phyloP scores from a whole-genome alignment of 2,797 vertebrate species.

The Menidia menidia region DNA sequence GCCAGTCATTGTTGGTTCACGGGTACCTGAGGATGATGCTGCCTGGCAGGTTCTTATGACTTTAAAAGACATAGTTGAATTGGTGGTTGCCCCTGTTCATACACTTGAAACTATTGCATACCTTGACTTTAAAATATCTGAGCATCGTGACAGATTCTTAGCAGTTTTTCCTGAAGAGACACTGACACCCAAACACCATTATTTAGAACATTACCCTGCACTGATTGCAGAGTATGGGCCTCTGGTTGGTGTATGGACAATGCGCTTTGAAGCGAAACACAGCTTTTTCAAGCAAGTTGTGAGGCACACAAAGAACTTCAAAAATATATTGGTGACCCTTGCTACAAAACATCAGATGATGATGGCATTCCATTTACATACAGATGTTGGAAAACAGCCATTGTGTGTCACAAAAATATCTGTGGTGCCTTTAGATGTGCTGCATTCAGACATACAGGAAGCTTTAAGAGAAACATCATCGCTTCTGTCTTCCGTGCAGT shows the following conservation, averaged over 20 bases:
- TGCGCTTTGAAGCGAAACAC: neutral
- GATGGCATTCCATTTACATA: no score
- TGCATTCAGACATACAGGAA: no score
- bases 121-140: neutral
- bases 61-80: neutral
- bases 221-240: neutral
- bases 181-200: no score
- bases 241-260: neutral
- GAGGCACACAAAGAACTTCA: no score
- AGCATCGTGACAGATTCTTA: neutral
- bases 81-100: neutral
- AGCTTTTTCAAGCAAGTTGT: neutral
- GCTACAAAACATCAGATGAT: no score
- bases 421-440: no score
- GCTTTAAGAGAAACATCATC: no score
- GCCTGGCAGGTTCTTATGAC: neutral
- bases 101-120: neutral
- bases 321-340: no score
- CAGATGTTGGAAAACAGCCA: no score
- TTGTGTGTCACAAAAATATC: no score
- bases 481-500: no score
- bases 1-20: neutral
- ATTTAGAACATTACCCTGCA: neutral
- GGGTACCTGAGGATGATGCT: neutral
- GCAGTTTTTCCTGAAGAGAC: no score